A percentile compares a stretch with the other conserved stretches of the same genome.
phyloP scores from a whole-genome alignment of 1,140 invertebrate genomes.

The Hyposmocoma kahamanoa region DNA sequence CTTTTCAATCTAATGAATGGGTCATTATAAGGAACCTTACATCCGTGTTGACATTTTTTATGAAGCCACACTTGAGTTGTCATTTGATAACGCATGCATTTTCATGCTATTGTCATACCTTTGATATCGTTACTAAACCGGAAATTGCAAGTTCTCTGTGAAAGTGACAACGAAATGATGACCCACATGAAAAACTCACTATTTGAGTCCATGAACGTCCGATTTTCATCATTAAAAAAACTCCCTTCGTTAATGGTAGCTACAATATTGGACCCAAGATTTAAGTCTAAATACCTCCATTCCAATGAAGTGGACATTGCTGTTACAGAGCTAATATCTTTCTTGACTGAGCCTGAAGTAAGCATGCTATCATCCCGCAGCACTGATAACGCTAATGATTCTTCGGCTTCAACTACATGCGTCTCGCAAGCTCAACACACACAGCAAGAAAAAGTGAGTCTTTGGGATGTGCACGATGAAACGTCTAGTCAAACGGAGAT shows the following conservation, averaged over 20 bases:
- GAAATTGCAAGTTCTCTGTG: constrained; percentile 14
- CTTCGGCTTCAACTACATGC: too few species aligned
- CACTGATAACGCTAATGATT: neutral
- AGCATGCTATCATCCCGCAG: neutral
- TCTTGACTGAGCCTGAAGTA: constrained; percentile 8
- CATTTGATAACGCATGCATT: constrained; percentile 17
- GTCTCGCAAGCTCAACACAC: constrained; percentile 4
- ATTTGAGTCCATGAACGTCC: constrained; percentile 18
- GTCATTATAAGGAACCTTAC: constrained; percentile 14
- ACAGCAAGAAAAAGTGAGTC: constrained; percentile 13
- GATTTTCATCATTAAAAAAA: constrained; percentile 24
- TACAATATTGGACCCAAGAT: constrained; percentile 29
- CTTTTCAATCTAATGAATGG: constrained; percentile 14
- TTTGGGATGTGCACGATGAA: constrained; percentile 16
- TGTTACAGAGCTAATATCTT: constrained; percentile 12
- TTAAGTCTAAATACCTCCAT: constrained; percentile 27
- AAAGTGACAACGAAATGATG: constrained; percentile 16
- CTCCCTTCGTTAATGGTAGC: constrained; percentile 17
- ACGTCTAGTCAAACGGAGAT: constrained; percentile 11
- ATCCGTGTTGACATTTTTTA: constrained; percentile 16
- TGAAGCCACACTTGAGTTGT: constrained; percentile 20
- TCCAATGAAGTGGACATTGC: constrained; percentile 24
- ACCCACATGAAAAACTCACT: constrained; percentile 18
- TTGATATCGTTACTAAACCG: constrained; percentile 18
- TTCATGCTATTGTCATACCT: constrained; percentile 15